Evolutionary conservation across 2,113 vertebrate genomes (phyloP).

Genomic region (Nipponia nippon): DNA sequence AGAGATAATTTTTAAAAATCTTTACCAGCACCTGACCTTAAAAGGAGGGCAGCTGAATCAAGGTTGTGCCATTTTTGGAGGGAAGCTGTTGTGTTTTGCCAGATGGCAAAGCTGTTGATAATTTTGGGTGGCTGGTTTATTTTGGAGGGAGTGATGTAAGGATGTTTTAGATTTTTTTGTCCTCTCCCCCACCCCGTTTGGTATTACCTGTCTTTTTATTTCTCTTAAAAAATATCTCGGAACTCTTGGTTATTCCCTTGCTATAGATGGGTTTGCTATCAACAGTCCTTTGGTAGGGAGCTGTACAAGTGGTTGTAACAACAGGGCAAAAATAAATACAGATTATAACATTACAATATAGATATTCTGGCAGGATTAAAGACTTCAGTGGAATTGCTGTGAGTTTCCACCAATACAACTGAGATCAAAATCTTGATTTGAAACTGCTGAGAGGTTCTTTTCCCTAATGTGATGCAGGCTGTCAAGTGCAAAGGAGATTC

Average conservation of each 20-base stretch:
- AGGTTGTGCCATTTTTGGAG: background rate
- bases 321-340: background rate
- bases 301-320: background rate
- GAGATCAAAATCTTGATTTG: constrained; percentile 31
- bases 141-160: fast-evolving
- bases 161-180: background rate
- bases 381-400: background rate
- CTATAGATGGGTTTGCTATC: background rate
- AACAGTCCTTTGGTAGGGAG: background rate
- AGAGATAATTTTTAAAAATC: background rate
- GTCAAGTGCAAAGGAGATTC: constrained; percentile 26
- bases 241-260: background rate
- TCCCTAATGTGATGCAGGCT: constrained; percentile 16
- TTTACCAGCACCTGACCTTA: background rate
- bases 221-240: background rate
- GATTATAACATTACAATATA: background rate
- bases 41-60: background rate
- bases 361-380: background rate
- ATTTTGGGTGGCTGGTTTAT: background rate
- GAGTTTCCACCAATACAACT: background rate
- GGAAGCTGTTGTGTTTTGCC: background rate
- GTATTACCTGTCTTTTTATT: background rate
- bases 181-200: fast-evolving
- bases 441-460: background rate
- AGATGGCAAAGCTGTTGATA: background rate